Base-by-base conservation (phyloP, 2,797 vertebrate species). In the Gouania willdenowi region DNA sequence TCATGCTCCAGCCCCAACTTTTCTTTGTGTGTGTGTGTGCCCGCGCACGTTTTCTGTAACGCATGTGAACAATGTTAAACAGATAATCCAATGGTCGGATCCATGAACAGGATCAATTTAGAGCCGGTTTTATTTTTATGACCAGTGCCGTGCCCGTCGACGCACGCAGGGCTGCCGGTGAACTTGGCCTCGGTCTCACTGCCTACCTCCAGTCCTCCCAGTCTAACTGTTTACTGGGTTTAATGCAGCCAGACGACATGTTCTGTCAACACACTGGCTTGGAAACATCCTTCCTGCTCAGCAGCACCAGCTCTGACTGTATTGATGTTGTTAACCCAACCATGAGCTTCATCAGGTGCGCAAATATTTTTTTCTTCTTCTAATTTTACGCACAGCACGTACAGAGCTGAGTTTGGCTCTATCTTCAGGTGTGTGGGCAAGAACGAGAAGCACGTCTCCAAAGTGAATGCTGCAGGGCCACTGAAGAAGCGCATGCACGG, bases 71-170 rank as follows among this genome's bases (percentile, higher is more conserved):
- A 39, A 44, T 20, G 61, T 75, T 73, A 73, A 78, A 75, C 39
- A 38, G 58, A 60, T 58, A 57, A 66, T 54, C 58, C 57, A 63
- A 50, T 57, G 40, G 65, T 47, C 47, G 56, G 50, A 65, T 71
- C 58, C 80, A 70, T 62, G 33, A 60, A 56, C 70, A 69, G 73
- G 66, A 81, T 86, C 81, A 43, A 63, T 66, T 85, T 85, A 83
- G 81, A 52, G 39, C 51, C 43, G 60, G 56, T 80, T 80, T 80
- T 80, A 80, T 82, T 82, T 83, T 83, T 81, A 86, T 80, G 79
- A 68, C 67, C 69, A 23, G 47, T 26, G 45, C 38, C 25, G 18
- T 21, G 52, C 35, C 27, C 60, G 40, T 48, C 28, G 28, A 47
- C n/a, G n/a, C n/a, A n/a, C n/a, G n/a, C n/a, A 50, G 57, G 52